Evolutionary conservation across 2,797 vertebrate species (phyloP).

Genomic region (Protosalanx chinensis): DNA sequence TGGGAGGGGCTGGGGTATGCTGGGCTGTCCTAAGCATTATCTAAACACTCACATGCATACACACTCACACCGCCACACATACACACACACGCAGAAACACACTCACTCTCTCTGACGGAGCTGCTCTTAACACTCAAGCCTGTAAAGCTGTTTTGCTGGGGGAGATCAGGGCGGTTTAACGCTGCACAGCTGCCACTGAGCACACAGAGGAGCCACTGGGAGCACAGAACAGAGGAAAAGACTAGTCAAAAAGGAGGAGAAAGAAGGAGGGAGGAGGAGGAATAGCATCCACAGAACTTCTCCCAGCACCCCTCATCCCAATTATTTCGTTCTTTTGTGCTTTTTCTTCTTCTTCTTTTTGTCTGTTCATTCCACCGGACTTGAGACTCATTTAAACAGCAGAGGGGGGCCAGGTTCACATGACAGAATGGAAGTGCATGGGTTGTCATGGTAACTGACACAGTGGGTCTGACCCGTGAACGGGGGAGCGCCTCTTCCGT

Average conservation of each 20-base stretch:
- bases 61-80: slow-evolving; percentile 17
- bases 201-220: slow-evolving; percentile 13
- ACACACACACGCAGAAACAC: slow-evolving; percentile 32
- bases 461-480: slow-evolving; percentile 77
- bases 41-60: slow-evolving; percentile 47
- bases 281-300: slow-evolving; percentile 17
- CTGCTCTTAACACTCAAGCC: slow-evolving; percentile 56
- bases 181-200: slow-evolving; percentile 53
- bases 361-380: slow-evolving; percentile 30
- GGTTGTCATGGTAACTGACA: slow-evolving; percentile 88
- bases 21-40: slow-evolving; percentile 73
- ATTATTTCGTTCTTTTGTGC: slow-evolving; percentile 9
- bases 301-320: slow-evolving; percentile 6
- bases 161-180: slow-evolving; percentile 58
- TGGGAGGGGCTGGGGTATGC: slow-evolving; percentile 56
- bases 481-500: slow-evolving; percentile 62
- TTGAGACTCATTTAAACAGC: slow-evolving; percentile 49
- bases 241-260: slow-evolving; percentile 31
- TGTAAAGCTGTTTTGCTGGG: slow-evolving; percentile 64
- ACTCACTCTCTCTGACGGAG: slow-evolving; percentile 37
- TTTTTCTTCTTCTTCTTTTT: slow-evolving; percentile 28
- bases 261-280: slow-evolving; percentile 34
- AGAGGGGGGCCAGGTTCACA: slow-evolving; percentile 56
- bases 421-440: slow-evolving; percentile 74
- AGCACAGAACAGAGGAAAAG: slow-evolving; percentile 13